Evolutionary conservation across 2,113 vertebrate species (phyloP).

Genomic region (Peromyscus maniculatus): DNA sequence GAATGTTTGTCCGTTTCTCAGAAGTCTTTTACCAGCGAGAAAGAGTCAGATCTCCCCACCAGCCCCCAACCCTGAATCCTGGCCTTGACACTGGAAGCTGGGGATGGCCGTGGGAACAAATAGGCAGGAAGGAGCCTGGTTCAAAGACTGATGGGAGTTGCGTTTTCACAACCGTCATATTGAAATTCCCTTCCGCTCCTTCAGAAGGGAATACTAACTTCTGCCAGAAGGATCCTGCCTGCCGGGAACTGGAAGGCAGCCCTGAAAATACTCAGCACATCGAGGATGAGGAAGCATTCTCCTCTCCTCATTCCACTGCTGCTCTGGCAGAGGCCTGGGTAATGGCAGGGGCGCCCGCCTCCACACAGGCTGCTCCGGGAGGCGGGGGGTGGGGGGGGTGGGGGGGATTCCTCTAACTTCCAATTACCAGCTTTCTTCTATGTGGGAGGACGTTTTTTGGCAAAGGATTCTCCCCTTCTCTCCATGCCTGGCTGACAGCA

Average conservation of each 20-base stretch:
- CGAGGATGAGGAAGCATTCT: slow-evolving; percentile 53
- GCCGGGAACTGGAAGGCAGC: slow-evolving; percentile 57
- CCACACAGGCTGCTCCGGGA: slow-evolving; percentile 77
- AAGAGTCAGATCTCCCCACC: neutral
- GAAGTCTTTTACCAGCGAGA: neutral
- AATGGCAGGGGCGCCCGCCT: slow-evolving; percentile 74
- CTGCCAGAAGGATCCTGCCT: slow-evolving; percentile 54
- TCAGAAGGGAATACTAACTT: slow-evolving; percentile 24
- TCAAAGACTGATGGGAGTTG: neutral
- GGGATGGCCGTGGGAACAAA: neutral
- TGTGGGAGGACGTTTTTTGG: slow-evolving; percentile 76
- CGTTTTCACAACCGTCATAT: slow-evolving; percentile 34
- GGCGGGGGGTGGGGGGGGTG: neutral
- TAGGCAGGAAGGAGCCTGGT: neutral
- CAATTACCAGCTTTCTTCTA: slow-evolving; percentile 74
- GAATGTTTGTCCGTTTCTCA: slow-evolving; percentile 33
- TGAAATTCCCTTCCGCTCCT: slow-evolving; percentile 30
- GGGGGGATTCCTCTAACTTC: slow-evolving; percentile 74
- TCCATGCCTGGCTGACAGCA: slow-evolving; percentile 65
- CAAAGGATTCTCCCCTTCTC: slow-evolving; percentile 46
- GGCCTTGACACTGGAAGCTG: neutral
- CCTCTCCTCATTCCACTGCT: slow-evolving; percentile 20
- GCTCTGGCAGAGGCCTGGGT: slow-evolving; percentile 59
- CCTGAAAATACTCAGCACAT: slow-evolving; percentile 45
- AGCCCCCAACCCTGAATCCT: neutral